Percentiles rank a stretch among this genome's conserved stretches.
phyloP scores from a whole-genome alignment of 2,113 vertebrate species.

The Gallinago undulata region DNA sequence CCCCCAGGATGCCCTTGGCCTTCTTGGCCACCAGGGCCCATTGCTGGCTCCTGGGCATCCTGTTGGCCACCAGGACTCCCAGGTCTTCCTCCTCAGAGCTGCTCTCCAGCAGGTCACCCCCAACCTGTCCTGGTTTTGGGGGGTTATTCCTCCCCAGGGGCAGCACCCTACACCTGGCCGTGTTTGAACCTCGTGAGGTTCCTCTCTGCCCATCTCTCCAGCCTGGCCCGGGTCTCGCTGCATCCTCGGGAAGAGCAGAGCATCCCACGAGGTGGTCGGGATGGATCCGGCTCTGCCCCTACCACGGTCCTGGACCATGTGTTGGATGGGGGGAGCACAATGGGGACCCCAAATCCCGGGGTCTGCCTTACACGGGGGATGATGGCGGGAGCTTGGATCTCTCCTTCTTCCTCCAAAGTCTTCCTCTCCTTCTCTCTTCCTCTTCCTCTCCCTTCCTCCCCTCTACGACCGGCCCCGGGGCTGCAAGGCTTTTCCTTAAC shows the following conservation, averaged over 20 bases:
- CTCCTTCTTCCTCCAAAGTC: background rate
- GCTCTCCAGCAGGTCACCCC: too few relatives aligned
- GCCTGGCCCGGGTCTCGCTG: background rate
- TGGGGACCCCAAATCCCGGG: background rate
- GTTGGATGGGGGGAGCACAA: background rate
- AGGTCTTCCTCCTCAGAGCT: too few relatives aligned
- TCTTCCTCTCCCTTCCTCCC: background rate
- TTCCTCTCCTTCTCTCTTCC: background rate
- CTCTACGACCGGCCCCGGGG: fast-evolving
- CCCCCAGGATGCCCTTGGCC: too few relatives aligned
- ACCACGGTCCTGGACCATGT: fast-evolving
- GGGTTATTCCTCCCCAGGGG: too few relatives aligned
- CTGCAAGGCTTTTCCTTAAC: fast-evolving
- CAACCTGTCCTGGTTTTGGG: too few relatives aligned
- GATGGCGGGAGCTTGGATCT: fast-evolving
- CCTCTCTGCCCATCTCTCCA: too few relatives aligned
- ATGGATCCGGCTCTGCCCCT: fast-evolving
- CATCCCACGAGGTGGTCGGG: fast-evolving
- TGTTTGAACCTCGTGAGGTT: too few relatives aligned
- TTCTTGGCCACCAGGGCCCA: too few relatives aligned
- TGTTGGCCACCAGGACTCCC: too few relatives aligned
- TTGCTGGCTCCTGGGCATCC: too few relatives aligned
- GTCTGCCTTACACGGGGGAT: fast-evolving
- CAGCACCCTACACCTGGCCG: too few relatives aligned
- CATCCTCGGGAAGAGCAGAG: background rate